Conservation (phyloP, 2,113 vertebrate species). For the Gymnobelideus leadbeateri region DNA sequence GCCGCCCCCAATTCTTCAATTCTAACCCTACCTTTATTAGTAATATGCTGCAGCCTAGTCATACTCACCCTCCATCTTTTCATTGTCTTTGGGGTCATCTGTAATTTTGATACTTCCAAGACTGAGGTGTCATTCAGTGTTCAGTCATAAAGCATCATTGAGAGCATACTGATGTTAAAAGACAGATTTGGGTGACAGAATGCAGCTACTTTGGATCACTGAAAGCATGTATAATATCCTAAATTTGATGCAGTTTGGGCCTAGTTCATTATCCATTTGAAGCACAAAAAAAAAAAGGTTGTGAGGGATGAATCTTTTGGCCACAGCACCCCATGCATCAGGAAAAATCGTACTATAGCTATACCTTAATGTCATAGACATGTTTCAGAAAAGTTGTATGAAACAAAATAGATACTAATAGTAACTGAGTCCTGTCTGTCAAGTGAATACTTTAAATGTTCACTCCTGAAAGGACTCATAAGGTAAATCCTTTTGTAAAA, state of each 20-base stretch:
- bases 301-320: not conserved
- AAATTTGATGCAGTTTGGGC: not conserved
- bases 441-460: not conserved
- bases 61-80: not conserved
- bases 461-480: not conserved
- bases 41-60: not conserved
- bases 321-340: not conserved
- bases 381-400: not conserved
- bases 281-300: not conserved
- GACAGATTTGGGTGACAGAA: not conserved
- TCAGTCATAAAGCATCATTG: not conserved
- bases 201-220: not conserved
- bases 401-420: not conserved
- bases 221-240: not conserved
- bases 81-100: not conserved
- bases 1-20: no score
- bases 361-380: not conserved
- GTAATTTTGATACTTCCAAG: not conserved
- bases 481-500: not conserved
- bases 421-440: not conserved
- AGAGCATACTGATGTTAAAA: not conserved
- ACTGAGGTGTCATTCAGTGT: not conserved
- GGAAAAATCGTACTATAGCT: not conserved
- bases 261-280: not conserved
- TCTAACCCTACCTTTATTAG: not conserved